Conservation (phyloP, 2,888 invertebrate species). For the Harmothoe impar region DNA sequence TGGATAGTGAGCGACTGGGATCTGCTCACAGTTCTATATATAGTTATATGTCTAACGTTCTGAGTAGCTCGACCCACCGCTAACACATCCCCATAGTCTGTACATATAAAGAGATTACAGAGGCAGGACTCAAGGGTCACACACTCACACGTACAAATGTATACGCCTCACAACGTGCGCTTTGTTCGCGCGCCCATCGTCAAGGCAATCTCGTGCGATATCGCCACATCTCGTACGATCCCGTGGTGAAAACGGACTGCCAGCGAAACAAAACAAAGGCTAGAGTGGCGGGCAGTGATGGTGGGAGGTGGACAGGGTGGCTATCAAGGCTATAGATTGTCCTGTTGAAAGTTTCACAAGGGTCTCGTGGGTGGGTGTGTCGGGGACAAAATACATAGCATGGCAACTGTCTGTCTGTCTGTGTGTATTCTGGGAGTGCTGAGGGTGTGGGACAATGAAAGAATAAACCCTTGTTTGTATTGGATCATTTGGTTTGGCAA, state of each 20-base stretch:
- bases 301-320: not conserved
- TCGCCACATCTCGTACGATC: conserved; percentile 35
- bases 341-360: conserved; percentile 41
- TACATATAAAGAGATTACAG: not conserved
- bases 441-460: too few relatives aligned
- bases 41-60: too few relatives aligned
- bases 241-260: conserved; percentile 23
- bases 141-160: not conserved
- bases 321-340: conserved; percentile 37
- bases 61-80: not conserved
- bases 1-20: not conserved
- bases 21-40: not conserved
- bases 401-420: too few relatives aligned
- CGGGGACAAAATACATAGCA: not conserved
- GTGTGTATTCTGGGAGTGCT: too few relatives aligned
- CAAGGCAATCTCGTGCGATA: conserved; percentile 32
- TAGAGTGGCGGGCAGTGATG: not conserved
- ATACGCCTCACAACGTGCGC: not conserved
- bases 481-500: too few relatives aligned
- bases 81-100: not conserved
- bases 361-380: conserved; percentile 5
- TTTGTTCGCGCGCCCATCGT: conserved; percentile 37
- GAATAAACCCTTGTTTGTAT: too few relatives aligned
- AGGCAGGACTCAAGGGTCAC: not conserved
- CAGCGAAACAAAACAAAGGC: conserved; percentile 48